These are phyloP conservation scores for Symphodus melops DNA, from an alignment of 2,113 vertebrate species.

Conservation along the genomic window DNA sequence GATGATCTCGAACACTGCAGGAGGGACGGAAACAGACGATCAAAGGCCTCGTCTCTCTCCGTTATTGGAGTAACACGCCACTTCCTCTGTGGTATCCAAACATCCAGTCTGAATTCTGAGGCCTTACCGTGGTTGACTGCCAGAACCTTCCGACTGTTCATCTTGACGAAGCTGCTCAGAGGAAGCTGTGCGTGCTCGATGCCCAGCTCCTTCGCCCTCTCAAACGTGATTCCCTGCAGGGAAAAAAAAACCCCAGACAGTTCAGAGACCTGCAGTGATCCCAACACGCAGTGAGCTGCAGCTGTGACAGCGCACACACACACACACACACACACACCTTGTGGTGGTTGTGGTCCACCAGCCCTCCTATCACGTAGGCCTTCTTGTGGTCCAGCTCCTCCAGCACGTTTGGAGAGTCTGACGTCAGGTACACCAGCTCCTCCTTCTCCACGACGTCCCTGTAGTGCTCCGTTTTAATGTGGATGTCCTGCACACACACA, in stretches of 20 bases:
- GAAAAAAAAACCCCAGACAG: neutral
- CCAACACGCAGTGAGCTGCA: neutral
- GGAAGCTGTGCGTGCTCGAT: slow-evolving; percentile 95
- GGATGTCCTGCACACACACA: slow-evolving; percentile 87
- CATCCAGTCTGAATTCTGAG: neutral
- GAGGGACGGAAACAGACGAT: neutral
- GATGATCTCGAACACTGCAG: slow-evolving; percentile 97
- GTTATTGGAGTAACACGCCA: no score
- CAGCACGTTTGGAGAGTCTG: slow-evolving; percentile 93
- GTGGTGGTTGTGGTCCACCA: slow-evolving; percentile 98
- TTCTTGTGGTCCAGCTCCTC: slow-evolving; percentile 91
- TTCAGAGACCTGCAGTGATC: neutral
- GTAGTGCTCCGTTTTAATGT: slow-evolving; percentile 89
- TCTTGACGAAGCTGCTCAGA: slow-evolving; percentile 93
- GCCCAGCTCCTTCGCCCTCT: slow-evolving; percentile 88
- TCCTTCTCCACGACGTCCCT: slow-evolving; percentile 88
- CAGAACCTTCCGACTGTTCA: slow-evolving; percentile 97
- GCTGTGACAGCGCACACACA: slow-evolving; percentile 65
- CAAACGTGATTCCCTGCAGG: slow-evolving; percentile 90
- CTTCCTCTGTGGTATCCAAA: no score
- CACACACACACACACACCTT: slow-evolving; percentile 89
- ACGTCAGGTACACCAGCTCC: slow-evolving; percentile 95
- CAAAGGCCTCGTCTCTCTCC: no score
- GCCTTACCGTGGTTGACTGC: slow-evolving; percentile 96
- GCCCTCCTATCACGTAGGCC: slow-evolving; percentile 95